Conservation (phyloP, 2,888 invertebrate species). For the Drosophila acutilabella region DNA sequence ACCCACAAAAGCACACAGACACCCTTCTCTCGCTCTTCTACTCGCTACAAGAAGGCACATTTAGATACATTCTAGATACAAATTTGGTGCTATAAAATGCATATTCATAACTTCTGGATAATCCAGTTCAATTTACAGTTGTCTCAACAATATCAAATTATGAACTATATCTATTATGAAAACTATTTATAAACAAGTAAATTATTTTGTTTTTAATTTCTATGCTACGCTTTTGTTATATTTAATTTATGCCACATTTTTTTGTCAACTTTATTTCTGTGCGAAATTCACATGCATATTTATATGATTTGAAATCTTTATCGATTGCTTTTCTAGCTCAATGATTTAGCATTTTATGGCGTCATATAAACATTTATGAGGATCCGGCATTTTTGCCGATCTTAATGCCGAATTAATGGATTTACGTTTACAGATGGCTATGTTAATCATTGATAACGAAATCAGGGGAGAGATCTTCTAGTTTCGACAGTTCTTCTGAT, state of each 20-base stretch:
- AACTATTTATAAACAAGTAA: slow-evolving; percentile 3
- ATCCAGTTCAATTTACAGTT: slow-evolving; percentile 36
- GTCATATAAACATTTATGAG: slow-evolving; percentile 11
- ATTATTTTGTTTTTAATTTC: slow-evolving; percentile 5
- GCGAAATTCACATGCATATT: slow-evolving; percentile 30
- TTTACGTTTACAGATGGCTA: slow-evolving; percentile 1
- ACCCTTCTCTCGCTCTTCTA: not conserved
- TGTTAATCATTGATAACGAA: slow-evolving; percentile 14
- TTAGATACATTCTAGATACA: slow-evolving; percentile 2
- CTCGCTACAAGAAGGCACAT: not conserved
- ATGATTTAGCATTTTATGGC: slow-evolving; percentile 26
- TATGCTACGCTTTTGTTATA: not conserved
- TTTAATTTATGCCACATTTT: slow-evolving; percentile 13
- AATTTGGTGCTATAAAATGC: not conserved
- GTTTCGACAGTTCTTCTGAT: not conserved
- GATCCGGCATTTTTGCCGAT: slow-evolving; percentile 17
- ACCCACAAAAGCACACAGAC: not conserved
- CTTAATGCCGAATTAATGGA: slow-evolving; percentile 56
- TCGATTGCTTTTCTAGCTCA: slow-evolving; percentile 24
- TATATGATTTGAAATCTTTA: slow-evolving; percentile 3
- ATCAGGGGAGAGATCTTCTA: not conserved
- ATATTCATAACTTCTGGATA: slow-evolving; percentile 5
- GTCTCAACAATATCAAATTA: slow-evolving; percentile 29
- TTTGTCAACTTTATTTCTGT: too few species aligned
- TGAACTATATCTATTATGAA: slow-evolving; percentile 15